Conservation (phyloP, 2,888 invertebrate species). For the Clusia tigrina region DNA sequence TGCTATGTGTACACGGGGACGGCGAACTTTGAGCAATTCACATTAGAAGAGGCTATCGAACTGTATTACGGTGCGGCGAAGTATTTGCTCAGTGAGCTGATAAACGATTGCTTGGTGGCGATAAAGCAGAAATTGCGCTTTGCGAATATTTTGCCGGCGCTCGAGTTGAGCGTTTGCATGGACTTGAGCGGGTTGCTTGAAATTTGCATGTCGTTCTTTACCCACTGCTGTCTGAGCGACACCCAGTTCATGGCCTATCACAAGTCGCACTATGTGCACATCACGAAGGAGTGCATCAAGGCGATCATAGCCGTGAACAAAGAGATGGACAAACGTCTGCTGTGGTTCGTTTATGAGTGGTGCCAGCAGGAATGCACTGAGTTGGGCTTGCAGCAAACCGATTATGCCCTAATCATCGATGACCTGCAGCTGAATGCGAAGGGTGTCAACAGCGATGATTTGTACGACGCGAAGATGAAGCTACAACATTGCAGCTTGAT, state of each 20-base stretch:
- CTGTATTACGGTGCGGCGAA: slow-evolving; percentile 63
- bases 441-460: slow-evolving; percentile 11
- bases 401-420: slow-evolving; percentile 46
- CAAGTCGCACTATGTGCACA: slow-evolving; percentile 58
- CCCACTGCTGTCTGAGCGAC: slow-evolving; percentile 58
- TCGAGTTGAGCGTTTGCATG: slow-evolving; percentile 60
- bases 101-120: slow-evolving; percentile 49
- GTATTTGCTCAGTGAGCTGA: slow-evolving; percentile 58
- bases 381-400: slow-evolving; percentile 46
- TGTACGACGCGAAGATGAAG: slow-evolving; percentile 13
- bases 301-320: slow-evolving; percentile 52
- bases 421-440: slow-evolving; percentile 44
- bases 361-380: slow-evolving; percentile 59
- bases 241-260: slow-evolving; percentile 55
- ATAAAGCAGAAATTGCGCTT: slow-evolving; percentile 58
- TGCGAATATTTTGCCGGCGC: slow-evolving; percentile 59
- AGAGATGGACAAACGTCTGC: slow-evolving; percentile 47
- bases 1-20: slow-evolving; percentile 59
- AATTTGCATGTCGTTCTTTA: slow-evolving; percentile 57
- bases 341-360: slow-evolving; percentile 62
- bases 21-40: slow-evolving; percentile 49
- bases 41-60: slow-evolving; percentile 59
- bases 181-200: slow-evolving; percentile 55
- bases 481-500: slow-evolving; percentile 36
- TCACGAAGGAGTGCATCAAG: slow-evolving; percentile 62